phyloP scores from a whole-genome alignment of 1,140 invertebrate species.

The Arion vulgaris region DNA sequence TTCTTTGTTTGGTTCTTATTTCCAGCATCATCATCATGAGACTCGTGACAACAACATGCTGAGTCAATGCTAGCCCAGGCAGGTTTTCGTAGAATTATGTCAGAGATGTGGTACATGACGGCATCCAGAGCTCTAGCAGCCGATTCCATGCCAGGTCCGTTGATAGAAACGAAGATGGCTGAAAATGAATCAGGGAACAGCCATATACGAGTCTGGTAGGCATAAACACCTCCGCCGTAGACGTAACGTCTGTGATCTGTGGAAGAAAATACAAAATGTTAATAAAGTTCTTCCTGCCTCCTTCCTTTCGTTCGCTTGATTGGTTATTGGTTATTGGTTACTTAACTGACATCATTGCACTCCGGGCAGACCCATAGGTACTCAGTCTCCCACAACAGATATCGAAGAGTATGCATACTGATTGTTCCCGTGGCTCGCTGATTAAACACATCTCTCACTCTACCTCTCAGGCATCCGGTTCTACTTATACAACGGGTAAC shows the following conservation, averaged over 20 bases:
- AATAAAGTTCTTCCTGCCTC: no score
- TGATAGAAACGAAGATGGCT: constrained; percentile 21
- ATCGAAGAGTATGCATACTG: no score
- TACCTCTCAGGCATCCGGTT: no score
- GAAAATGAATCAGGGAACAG: neutral
- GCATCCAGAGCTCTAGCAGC: neutral
- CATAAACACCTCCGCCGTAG: constrained; percentile 8
- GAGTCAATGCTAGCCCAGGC: neutral
- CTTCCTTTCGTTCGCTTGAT: no score
- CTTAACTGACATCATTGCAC: no score
- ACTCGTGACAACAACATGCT: neutral
- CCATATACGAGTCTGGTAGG: constrained; percentile 3
- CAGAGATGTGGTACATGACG: constrained; percentile 22
- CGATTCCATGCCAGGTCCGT: constrained; percentile 1
- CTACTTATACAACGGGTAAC: no score
- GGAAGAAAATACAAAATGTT: constrained; percentile 7
- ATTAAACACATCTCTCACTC: no score
- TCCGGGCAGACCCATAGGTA: no score
- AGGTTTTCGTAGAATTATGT: neutral
- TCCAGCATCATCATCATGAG: neutral
- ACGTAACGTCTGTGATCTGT: constrained; percentile 8
- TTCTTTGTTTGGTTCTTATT: neutral
- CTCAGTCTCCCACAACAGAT: no score
- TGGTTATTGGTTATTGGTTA: no score
- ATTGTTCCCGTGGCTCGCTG: no score